Conservation (phyloP, 2,797 vertebrate genomes). For the Argya squamiceps region DNA sequence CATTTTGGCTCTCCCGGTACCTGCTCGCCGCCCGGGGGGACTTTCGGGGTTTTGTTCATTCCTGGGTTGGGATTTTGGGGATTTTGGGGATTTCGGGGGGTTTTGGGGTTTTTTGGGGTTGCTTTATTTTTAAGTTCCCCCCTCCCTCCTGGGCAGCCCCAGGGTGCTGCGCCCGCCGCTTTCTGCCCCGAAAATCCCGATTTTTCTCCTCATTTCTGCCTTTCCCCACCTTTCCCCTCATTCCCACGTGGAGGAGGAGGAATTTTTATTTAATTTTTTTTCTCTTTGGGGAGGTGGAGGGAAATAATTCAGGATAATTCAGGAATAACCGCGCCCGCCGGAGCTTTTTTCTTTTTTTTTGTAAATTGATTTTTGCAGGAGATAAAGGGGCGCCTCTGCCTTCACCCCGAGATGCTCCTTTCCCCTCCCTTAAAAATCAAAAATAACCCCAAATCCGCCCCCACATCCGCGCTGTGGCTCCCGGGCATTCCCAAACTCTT, state of each 20-base stretch:
- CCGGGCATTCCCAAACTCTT: not conserved
- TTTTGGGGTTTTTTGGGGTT: no score
- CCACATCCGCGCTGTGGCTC: not conserved
- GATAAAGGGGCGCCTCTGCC: not conserved
- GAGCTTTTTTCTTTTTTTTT: not conserved
- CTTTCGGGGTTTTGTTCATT: not conserved
- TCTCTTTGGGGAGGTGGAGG: no score
- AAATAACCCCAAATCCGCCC: not conserved
- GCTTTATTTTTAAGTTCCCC: no score
- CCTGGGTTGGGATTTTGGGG: no score
- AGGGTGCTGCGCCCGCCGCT: not conserved
- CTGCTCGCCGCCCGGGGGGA: not conserved
- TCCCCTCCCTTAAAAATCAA: not conserved
- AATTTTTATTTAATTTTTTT: not conserved
- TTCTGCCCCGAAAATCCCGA: not conserved
- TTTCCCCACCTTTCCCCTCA: not conserved
- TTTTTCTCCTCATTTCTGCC: not conserved
- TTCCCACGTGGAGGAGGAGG: conserved; percentile 2
- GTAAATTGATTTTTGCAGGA: not conserved
- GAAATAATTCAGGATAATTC: not conserved
- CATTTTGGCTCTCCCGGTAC: not conserved
- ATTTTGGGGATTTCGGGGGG: no score
- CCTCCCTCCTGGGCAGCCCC: not conserved
- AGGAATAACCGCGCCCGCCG: not conserved
- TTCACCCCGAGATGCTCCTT: not conserved